Evolutionary conservation across 2,888 invertebrate genomes (phyloP).

Genomic region (Tyria jacobaeae): DNA sequence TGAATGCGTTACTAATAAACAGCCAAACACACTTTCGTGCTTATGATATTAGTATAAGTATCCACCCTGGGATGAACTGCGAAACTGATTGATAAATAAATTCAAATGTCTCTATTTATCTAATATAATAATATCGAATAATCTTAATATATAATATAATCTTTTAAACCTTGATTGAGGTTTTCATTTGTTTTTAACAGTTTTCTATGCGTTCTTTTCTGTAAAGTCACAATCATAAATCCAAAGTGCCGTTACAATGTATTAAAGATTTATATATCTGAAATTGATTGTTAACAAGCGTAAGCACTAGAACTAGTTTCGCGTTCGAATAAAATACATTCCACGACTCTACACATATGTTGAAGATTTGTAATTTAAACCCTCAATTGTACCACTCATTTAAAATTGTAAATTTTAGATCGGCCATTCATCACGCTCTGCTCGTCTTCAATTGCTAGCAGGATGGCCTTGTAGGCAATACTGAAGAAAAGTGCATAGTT

Average conservation of each 20-base stretch:
- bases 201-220: slow-evolving; percentile 34
- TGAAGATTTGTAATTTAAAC: slow-evolving; percentile 70
- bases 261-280: slow-evolving; percentile 64
- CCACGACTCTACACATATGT: slow-evolving; percentile 60
- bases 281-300: slow-evolving; percentile 62
- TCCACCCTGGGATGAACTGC: background rate
- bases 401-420: slow-evolving; percentile 72
- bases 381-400: slow-evolving; percentile 66
- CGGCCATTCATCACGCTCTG: slow-evolving; percentile 64
- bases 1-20: too few relatives aligned
- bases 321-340: slow-evolving; percentile 58
- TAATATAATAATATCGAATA: too few relatives aligned
- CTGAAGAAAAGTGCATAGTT: slow-evolving; percentile 26
- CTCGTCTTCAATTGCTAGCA: slow-evolving; percentile 43
- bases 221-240: slow-evolving; percentile 47
- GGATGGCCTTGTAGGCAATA: slow-evolving; percentile 44
- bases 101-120: too few relatives aligned
- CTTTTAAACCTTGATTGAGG: background rate
- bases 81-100: background rate
- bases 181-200: background rate
- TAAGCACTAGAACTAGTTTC: slow-evolving; percentile 41
- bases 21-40: too few relatives aligned
- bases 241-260: slow-evolving; percentile 52
- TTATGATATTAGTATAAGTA: too few relatives aligned
- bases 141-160: background rate